Evolutionary conservation across 2,888 invertebrate species (phyloP).

Genomic region (Leucophenga maculata): DNA sequence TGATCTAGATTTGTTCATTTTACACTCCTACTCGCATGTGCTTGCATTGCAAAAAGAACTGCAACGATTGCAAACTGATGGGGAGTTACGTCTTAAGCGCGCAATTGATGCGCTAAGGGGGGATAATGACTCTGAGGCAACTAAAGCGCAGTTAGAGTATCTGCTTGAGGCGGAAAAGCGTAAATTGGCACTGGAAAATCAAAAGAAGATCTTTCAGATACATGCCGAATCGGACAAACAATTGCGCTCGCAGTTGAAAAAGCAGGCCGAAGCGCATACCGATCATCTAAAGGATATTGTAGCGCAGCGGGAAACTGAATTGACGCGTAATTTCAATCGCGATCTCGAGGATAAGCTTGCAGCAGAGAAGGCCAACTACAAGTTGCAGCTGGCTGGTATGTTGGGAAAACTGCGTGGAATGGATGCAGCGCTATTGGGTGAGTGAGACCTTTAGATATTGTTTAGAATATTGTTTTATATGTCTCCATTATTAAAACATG

Average conservation of each 20-base stretch:
- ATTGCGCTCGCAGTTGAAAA: slow-evolving; percentile 83
- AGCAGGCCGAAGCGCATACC: slow-evolving; percentile 88
- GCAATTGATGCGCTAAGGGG: slow-evolving; percentile 77
- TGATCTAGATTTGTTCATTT: slow-evolving; percentile 83
- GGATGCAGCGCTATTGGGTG: slow-evolving; percentile 83
- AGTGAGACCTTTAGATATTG: slow-evolving; percentile 49
- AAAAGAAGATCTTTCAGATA: slow-evolving; percentile 78
- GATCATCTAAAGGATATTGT: slow-evolving; percentile 86
- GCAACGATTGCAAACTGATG: slow-evolving; percentile 79
- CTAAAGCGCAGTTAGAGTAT: slow-evolving; percentile 77
- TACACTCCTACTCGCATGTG: slow-evolving; percentile 85
- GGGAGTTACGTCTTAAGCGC: slow-evolving; percentile 76
- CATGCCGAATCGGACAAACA: slow-evolving; percentile 81
- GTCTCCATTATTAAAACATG: slow-evolving; percentile 38
- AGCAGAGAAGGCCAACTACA: slow-evolving; percentile 79
- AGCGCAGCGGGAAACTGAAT: slow-evolving; percentile 73
- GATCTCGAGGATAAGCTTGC: slow-evolving; percentile 80
- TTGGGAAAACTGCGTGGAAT: slow-evolving; percentile 84
- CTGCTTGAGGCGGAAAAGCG: slow-evolving; percentile 81
- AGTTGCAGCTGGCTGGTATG: slow-evolving; percentile 81
- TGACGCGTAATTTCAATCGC: slow-evolving; percentile 74
- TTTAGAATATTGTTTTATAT: background rate
- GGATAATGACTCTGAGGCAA: slow-evolving; percentile 75
- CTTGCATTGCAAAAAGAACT: slow-evolving; percentile 84
- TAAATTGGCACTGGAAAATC: slow-evolving; percentile 79